Evolutionary conservation across 64 coral and sea anemone species (phyloP), one percentile per base, ranked within the genome.

Genomic region (Catalaphyllia jardinei): DNA sequence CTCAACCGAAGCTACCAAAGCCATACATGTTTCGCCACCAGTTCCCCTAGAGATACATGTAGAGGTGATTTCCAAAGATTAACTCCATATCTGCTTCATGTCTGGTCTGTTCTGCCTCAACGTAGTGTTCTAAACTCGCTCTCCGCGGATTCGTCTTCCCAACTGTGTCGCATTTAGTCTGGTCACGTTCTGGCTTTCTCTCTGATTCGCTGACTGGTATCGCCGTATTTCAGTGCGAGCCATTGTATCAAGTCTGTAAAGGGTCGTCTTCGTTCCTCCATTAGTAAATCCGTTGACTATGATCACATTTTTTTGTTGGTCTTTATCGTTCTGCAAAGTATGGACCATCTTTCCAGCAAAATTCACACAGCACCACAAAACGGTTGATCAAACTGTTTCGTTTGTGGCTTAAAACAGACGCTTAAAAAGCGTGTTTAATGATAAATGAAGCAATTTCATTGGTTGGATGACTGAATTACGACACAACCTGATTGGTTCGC

Each of bases 101-200:
- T 8, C 38, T 10, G 3, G 4, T 39, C 49, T 0, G 76, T 10
- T 6, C 0, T 0, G 13, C 4, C 19, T 76, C 31, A 6, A 8
- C 5, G 14, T 52, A 2, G 10, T 25, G 2, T 62, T 80, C 61
- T 12, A 80, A 9, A 54, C 25, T 80, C 29, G 52, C n/a, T 31
- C 54, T 61, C 78, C 78, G 17, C 78, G 78, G 24, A 80, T 80
- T 61, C 78, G 52, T 54, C 55, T 10, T 12, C 52, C 78, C 55
- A 61, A 31, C 55, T 80, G 52, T 4, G 61, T 80, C 2, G 24
- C 51, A 57, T 13, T 19, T 20, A 13, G 12, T 2, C 25, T 80
- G 28, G 62, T 61, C 9, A 27, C 27, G 28, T 19, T 29, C 29
- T n/a, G 28, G 8, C 55, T 61, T 62, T 31, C 54, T 35, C 50